Evolutionary conservation across 1,140 invertebrate genomes (phyloP).

Genomic region (Homarus americanus): DNA sequence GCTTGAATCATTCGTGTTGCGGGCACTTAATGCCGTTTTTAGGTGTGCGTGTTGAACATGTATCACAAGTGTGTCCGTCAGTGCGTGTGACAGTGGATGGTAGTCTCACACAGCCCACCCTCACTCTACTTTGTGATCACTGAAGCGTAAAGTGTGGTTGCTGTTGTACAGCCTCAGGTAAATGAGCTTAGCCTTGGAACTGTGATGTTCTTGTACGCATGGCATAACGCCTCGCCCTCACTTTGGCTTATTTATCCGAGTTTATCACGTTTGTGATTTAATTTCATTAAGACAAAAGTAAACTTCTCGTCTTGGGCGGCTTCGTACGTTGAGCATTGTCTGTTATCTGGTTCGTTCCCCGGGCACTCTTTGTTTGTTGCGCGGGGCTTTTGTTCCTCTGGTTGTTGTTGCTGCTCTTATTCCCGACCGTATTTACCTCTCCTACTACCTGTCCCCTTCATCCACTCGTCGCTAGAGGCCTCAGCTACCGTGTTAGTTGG

Average conservation of each 20-base stretch:
- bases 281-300: not conserved
- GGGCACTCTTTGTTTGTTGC: constrained; percentile 32
- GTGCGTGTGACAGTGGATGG: not conserved
- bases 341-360: constrained; percentile 32
- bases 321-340: constrained; percentile 26
- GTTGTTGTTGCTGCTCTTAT: not conserved
- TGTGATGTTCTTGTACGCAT: not conserved
- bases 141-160: not conserved
- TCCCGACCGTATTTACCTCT: not conserved
- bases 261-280: not conserved
- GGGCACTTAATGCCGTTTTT: not conserved
- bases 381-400: not conserved
- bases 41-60: not conserved
- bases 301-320: not conserved
- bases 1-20: not conserved
- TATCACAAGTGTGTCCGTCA: not conserved
- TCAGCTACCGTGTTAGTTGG: not conserved
- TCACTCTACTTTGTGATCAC: not conserved
- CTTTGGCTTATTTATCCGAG: not conserved
- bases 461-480: not conserved
- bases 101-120: not conserved
- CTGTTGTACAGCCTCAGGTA: not conserved
- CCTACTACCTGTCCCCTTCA: not conserved
- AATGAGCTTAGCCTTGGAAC: not conserved
- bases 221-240: not conserved